A percentile compares a stretch with the other conserved stretches of the same genome.
Conservation (phyloP, 2,888 invertebrate genomes). For the Ashinkailepas kermadecensis region DNA sequence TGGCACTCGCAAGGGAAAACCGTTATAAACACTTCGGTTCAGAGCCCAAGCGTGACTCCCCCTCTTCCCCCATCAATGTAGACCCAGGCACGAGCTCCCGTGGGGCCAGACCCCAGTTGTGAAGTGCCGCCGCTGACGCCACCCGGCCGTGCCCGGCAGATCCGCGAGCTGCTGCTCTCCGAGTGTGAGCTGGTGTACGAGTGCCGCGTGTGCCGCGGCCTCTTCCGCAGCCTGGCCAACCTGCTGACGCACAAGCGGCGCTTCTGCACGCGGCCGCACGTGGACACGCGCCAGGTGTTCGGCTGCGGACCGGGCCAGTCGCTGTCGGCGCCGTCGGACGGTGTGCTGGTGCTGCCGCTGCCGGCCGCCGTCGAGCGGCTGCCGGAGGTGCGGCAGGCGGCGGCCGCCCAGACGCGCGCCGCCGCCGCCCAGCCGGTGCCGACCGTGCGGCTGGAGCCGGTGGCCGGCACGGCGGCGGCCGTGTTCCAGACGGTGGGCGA, state of each 20-base stretch:
- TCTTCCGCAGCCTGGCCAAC: constrained; percentile 79
- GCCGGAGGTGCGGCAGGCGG: constrained; percentile 8
- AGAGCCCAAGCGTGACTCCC: too few species aligned
- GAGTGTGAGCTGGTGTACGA: constrained; percentile 87
- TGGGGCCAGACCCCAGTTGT: not conserved
- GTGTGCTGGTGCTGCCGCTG: not conserved
- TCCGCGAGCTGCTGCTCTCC: constrained; percentile 61
- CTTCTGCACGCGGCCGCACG: constrained; percentile 44
- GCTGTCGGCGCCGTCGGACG: constrained; percentile 3
- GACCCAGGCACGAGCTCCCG: not conserved
- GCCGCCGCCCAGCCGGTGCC: constrained; percentile 15
- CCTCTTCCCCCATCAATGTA: too few species aligned
- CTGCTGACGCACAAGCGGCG: constrained; percentile 81
- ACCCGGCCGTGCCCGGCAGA: constrained; percentile 46
- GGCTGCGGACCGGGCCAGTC: constrained; percentile 5
- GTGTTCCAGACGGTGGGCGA: constrained; percentile 10
- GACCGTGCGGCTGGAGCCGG: not conserved
- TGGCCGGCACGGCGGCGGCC: not conserved
- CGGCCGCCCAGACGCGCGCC: not conserved
- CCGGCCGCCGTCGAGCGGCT: not conserved
- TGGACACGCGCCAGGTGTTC: constrained; percentile 1
- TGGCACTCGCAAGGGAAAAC: too few species aligned
- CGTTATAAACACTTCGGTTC: too few species aligned
- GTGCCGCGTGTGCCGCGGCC: constrained; percentile 74
- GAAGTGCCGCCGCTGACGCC: not conserved